phyloP scores from a whole-genome alignment of 2,797 vertebrate species.

The Meda fulgida region DNA sequence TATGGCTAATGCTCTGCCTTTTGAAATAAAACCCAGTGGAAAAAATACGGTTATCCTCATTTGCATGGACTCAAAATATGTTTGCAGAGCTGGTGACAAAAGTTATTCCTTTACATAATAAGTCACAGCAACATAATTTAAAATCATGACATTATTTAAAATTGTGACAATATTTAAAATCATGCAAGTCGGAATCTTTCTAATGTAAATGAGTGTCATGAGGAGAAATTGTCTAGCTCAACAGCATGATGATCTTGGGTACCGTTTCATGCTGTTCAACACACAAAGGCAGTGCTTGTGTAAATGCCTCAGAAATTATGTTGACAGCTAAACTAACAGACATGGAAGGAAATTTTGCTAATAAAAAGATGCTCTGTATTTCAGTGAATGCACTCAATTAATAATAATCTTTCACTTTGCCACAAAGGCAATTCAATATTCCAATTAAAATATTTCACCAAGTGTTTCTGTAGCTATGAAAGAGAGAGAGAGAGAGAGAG shows the following conservation, averaged over 20 bases:
- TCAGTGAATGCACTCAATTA: constrained; percentile 16
- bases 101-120: neutral
- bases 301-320: constrained; percentile 4
- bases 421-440: constrained; percentile 19
- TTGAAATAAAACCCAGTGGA: neutral
- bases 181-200: constrained; percentile 10
- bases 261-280: constrained; percentile 19
- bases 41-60: neutral
- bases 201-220: constrained; percentile 20
- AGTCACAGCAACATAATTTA: neutral
- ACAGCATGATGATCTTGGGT: neutral
- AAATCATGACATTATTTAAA: too few relatives aligned
- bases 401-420: constrained; percentile 16
- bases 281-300: neutral
- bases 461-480: neutral
- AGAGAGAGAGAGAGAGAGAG: neutral
- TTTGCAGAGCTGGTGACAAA: constrained; percentile 16
- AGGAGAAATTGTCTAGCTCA: constrained; percentile 25
- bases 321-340: constrained; percentile 32
- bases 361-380: neutral
- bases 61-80: constrained; percentile 13
- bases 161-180: constrained; percentile 15
- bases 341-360: neutral
- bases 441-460: constrained; percentile 18
- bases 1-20: neutral